Percentiles rank a stretch among this genome's conserved stretches.
Conservation (phyloP, 2,888 invertebrate genomes). For the Ptychoptera contaminata region DNA sequence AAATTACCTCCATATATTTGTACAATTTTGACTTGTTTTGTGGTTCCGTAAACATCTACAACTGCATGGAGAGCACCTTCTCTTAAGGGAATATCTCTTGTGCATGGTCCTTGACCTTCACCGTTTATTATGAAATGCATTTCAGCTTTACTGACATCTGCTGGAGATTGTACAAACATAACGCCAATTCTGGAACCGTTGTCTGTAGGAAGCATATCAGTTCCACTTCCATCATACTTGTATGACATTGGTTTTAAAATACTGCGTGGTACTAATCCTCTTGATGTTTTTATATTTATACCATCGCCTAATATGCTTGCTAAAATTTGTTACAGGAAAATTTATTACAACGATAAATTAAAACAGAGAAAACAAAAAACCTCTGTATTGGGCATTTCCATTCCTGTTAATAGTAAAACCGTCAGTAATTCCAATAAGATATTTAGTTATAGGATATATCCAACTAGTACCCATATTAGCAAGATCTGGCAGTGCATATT, state of each 20-base stretch:
- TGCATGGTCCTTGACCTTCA: constrained; percentile 81
- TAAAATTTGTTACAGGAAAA: constrained; percentile 6
- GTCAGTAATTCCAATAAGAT: not conserved
- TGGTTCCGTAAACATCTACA: constrained; percentile 93
- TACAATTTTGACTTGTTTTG: constrained; percentile 85
- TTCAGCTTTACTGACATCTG: constrained; percentile 59
- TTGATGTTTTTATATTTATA: constrained; percentile 49
- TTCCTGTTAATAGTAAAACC: too few relatives aligned
- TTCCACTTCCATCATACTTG: constrained; percentile 31
- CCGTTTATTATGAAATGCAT: constrained; percentile 97
- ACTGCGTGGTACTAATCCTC: constrained; percentile 51
- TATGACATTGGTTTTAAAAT: constrained; percentile 53
- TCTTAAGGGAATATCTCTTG: constrained; percentile 72
- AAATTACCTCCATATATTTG: constrained; percentile 72
- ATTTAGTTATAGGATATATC: constrained; percentile 87
- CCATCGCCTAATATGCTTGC: constrained; percentile 31
- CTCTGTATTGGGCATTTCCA: too few relatives aligned
- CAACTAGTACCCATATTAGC: constrained; percentile 78
- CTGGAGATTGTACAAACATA: constrained; percentile 62
- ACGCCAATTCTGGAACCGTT: constrained; percentile 57
- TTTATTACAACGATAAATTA: too few relatives aligned
- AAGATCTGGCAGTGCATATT: constrained; percentile 83
- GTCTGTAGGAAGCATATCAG: constrained; percentile 71
- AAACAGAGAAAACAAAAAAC: too few relatives aligned
- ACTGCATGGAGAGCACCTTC: constrained; percentile 77